Conservation (phyloP, 2,113 vertebrate genomes). For the Oceanites oceanicus region DNA sequence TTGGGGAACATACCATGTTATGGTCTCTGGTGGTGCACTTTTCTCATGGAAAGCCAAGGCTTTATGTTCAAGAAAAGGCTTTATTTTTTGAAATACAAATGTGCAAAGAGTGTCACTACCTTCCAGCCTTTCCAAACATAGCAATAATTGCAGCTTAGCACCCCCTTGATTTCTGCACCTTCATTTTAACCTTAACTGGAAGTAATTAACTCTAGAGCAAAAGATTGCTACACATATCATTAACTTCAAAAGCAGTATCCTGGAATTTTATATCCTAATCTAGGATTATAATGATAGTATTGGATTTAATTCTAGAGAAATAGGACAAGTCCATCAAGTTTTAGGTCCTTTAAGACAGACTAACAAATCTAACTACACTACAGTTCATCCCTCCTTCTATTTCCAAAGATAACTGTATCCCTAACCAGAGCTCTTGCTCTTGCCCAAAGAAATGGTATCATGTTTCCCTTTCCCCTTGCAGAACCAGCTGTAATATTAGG, state of each 20-base stretch:
- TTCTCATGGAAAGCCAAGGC: background rate
- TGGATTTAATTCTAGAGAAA: background rate
- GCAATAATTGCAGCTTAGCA: background rate
- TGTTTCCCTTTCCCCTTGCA: background rate
- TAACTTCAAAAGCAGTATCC: background rate
- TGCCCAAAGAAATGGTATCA: background rate
- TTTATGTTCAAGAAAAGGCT: background rate
- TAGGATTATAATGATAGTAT: background rate
- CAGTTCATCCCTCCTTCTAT: background rate
- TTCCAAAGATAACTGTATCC: background rate
- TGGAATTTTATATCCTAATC: background rate
- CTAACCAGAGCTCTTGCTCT: background rate
- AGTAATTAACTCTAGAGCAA: background rate
- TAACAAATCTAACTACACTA: background rate
- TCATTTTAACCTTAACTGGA: background rate
- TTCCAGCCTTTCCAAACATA: background rate
- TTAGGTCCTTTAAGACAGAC: background rate
- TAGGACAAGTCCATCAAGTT: background rate
- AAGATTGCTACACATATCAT: background rate
- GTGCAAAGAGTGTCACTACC: background rate
- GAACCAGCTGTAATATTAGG: background rate
- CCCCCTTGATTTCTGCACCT: background rate
- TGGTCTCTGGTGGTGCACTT: background rate
- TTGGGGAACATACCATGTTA: background rate
- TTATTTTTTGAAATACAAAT: background rate